Evolutionary conservation across 2,888 invertebrate genomes (phyloP).

Genomic region (Ernsta delagoae): DNA sequence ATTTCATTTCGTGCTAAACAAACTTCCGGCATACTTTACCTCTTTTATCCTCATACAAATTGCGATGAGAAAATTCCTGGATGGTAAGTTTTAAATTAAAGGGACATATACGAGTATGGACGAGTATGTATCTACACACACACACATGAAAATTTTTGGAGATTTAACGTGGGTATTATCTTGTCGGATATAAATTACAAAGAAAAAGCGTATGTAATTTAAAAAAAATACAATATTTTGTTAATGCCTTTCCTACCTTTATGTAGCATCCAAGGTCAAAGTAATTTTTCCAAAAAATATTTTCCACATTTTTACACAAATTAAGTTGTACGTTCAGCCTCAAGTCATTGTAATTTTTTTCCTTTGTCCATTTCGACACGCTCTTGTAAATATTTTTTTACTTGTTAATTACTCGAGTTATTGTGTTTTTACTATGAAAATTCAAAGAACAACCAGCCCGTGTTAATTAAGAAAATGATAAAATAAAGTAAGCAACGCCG

Average conservation of each 20-base stretch:
- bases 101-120: not conserved
- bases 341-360: slow-evolving; percentile 23
- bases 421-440: slow-evolving; percentile 25
- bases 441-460: slow-evolving; percentile 17
- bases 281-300: not conserved
- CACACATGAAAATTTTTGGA: too few species aligned
- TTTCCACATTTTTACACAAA: not conserved
- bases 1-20: slow-evolving; percentile 1
- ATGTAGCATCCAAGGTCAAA: not conserved
- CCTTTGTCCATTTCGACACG: slow-evolving; percentile 20
- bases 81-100: slow-evolving; percentile 29
- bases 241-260: not conserved
- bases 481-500: slow-evolving; percentile 12
- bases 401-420: slow-evolving; percentile 24
- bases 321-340: slow-evolving; percentile 20
- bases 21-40: slow-evolving; percentile 14
- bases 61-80: slow-evolving; percentile 18
- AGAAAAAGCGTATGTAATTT: too few species aligned
- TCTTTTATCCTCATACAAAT: slow-evolving; percentile 18
- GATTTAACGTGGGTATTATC: too few species aligned
- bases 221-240: not conserved
- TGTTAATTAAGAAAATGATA: slow-evolving; percentile 18
- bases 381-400: slow-evolving; percentile 21
- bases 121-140: too few species aligned
- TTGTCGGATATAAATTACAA: too few species aligned